These are phyloP conservation scores for Thinocorus orbignyianus DNA, from an alignment of 2,113 vertebrate species.

Conservation along the genomic window DNA sequence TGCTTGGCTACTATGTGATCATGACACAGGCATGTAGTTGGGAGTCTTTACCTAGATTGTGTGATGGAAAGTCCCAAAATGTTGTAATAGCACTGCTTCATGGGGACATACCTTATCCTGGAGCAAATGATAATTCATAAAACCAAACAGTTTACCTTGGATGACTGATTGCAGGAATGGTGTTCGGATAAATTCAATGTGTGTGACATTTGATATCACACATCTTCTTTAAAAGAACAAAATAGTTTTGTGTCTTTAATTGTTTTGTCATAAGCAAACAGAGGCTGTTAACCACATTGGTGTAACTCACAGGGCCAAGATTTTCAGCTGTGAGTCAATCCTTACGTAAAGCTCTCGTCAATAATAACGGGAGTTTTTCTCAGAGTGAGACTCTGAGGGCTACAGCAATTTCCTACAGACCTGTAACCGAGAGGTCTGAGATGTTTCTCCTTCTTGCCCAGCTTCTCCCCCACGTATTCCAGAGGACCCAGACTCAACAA, in stretches of 20 bases:
- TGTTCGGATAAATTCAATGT: background rate
- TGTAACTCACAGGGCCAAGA: background rate
- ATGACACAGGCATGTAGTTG: background rate
- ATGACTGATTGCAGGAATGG: background rate
- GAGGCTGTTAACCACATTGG: background rate
- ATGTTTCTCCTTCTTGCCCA: background rate
- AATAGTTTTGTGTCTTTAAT: background rate
- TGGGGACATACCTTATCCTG: background rate
- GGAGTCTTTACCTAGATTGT: background rate
- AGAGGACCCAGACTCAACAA: background rate
- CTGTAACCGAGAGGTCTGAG: background rate
- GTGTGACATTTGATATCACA: background rate
- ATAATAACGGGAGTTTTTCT: background rate
- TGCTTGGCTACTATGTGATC: background rate
- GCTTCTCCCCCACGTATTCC: rapidly evolving
- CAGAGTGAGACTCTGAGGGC: background rate
- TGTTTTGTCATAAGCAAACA: background rate
- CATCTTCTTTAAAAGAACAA: background rate
- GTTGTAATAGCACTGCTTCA: background rate
- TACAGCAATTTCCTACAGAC: background rate
- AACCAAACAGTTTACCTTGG: background rate
- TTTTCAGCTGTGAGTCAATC: background rate
- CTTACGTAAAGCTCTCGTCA: background rate
- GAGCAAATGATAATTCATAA: background rate
- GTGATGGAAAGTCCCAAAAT: rapidly evolving